phyloP scores from a whole-genome alignment of 2,797 vertebrate genomes.

The Girardinus metallicus region DNA sequence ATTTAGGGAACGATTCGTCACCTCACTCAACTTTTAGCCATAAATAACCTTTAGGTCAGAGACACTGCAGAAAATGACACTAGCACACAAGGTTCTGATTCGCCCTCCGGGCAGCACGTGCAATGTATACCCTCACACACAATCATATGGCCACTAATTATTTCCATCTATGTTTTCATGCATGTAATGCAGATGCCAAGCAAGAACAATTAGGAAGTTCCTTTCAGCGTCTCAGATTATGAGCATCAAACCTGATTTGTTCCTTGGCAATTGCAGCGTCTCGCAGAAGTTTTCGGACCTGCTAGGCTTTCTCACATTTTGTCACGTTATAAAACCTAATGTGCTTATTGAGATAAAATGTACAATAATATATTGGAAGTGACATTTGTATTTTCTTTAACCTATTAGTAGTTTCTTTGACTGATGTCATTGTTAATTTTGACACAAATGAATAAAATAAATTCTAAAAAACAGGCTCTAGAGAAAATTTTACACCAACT shows the following conservation, averaged over 20 bases:
- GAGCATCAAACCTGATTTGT: neutral
- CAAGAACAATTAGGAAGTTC: neutral
- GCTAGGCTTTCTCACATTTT: neutral
- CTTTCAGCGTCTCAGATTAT: neutral
- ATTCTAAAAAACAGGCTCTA: neutral
- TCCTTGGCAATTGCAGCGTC: neutral
- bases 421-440: neutral
- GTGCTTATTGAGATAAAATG: too few relatives aligned
- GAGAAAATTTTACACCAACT: neutral
- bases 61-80: neutral
- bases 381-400: too few relatives aligned
- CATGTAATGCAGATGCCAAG: neutral
- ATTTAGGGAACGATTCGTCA: neutral
- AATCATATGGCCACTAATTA: neutral
- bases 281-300: neutral
- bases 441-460: neutral
- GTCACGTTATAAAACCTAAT: neutral
- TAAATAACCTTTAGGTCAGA: neutral
- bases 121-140: neutral
- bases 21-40: neutral
- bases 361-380: too few relatives aligned
- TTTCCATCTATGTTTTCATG: neutral
- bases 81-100: neutral
- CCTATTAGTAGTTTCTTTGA: neutral
- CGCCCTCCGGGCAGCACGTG: neutral